phyloP scores from a whole-genome alignment of 2,113 vertebrate species.

The Tragelaphus buxtoni region DNA sequence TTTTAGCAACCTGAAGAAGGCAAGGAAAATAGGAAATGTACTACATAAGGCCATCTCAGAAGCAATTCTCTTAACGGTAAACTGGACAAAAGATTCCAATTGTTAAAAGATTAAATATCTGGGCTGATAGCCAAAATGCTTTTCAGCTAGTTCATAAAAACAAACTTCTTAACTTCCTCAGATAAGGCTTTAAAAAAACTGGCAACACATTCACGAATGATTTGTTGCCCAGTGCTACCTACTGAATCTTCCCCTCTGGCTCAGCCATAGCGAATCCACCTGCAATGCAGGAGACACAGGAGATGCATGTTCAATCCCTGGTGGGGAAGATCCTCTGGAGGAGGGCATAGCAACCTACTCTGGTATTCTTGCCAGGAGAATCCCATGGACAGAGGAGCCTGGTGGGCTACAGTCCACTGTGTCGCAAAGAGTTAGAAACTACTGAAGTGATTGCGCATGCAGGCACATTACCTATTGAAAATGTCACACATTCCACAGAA shows the following conservation, averaged over 20 bases:
- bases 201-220: not conserved
- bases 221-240: not conserved
- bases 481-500: not conserved
- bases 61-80: not conserved
- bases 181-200: not conserved
- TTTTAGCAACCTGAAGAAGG: not conserved
- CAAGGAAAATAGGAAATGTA: not conserved
- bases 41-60: not conserved
- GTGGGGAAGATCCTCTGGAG: not conserved
- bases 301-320: accelerated
- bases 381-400: not conserved
- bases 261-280: not conserved
- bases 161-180: conserved; percentile 9
- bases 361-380: not conserved
- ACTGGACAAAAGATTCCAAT: not conserved
- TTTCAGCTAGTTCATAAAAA: not conserved
- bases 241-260: not conserved
- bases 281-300: not conserved
- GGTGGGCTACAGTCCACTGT: not conserved
- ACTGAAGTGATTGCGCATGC: not conserved
- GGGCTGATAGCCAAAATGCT: not conserved
- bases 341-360: not conserved
- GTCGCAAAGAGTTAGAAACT: not conserved
- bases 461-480: not conserved
- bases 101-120: conserved; percentile 28